Percentiles rank a stretch among this genome's conserved stretches.
These are phyloP conservation scores for Cnemophilus loriae DNA, from an alignment of 2,113 vertebrate species.

Conservation along the genomic window DNA sequence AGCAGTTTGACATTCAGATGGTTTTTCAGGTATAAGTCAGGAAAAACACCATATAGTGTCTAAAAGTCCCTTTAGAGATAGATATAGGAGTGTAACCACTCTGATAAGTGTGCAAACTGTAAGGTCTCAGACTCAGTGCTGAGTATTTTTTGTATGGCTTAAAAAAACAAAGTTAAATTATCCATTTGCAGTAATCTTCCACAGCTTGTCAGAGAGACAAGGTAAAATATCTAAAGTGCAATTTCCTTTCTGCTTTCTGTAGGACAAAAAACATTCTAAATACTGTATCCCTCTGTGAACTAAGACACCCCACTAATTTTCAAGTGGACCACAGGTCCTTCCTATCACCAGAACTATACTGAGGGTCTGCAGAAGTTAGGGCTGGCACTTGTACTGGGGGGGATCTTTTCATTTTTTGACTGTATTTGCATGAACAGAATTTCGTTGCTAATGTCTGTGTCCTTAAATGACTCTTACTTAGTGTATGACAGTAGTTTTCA, in stretches of 20 bases:
- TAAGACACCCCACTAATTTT: neutral
- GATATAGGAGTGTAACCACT: neutral
- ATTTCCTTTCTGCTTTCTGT: neutral
- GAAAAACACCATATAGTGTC: neutral
- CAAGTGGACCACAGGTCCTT: neutral
- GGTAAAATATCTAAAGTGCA: neutral
- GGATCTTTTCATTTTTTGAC: neutral
- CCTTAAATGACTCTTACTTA: constrained; percentile 55
- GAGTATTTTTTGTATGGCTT: neutral
- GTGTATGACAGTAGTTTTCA: constrained; percentile 55
- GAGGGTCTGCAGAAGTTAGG: neutral
- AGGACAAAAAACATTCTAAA: neutral
- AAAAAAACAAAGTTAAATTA: neutral
- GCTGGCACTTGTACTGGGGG: neutral
- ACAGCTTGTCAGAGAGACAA: neutral
- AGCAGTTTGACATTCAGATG: neutral
- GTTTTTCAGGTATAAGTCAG: neutral
- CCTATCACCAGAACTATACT: neutral
- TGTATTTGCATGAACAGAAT: neutral
- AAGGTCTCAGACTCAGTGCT: neutral
- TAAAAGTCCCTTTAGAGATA: neutral
- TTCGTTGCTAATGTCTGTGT: constrained; percentile 38
- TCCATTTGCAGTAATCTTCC: neutral
- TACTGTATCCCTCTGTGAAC: neutral
- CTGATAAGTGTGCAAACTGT: neutral